phyloP scores from a whole-genome alignment of 2,797 vertebrate genomes.

The Amphiprion clarkii region DNA sequence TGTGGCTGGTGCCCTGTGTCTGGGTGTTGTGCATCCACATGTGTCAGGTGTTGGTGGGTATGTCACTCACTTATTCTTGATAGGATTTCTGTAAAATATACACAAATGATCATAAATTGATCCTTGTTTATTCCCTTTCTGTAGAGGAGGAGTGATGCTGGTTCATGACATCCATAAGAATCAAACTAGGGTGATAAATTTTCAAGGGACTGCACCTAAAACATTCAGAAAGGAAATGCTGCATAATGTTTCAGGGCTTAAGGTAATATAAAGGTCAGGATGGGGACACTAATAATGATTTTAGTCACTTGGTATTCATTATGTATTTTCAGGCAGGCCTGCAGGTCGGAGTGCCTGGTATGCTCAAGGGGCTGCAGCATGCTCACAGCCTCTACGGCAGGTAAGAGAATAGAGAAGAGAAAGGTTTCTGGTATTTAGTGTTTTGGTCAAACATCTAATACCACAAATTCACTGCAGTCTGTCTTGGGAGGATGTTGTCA shows the following conservation, averaged over 20 bases:
- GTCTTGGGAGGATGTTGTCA: slow-evolving; percentile 87
- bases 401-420: slow-evolving; percentile 66
- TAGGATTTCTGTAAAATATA: not conserved
- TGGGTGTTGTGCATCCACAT: slow-evolving; percentile 89
- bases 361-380: slow-evolving; percentile 87
- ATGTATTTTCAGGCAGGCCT: slow-evolving; percentile 85
- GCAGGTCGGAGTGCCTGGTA: slow-evolving; percentile 91
- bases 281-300: not conserved
- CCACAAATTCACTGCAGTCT: slow-evolving; percentile 75
- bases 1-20: slow-evolving; percentile 86
- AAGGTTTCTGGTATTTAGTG: not conserved
- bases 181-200: slow-evolving; percentile 87
- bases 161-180: slow-evolving; percentile 89
- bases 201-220: slow-evolving; percentile 88
- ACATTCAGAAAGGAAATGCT: slow-evolving; percentile 81
- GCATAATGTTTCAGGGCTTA: slow-evolving; percentile 79
- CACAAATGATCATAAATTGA: not conserved
- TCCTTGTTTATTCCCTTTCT: slow-evolving; percentile 7
- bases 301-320: not conserved
- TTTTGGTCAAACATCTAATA: not conserved
- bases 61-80: slow-evolving; percentile 58
- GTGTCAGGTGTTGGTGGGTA: slow-evolving; percentile 91
- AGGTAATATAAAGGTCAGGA: slow-evolving; percentile 75
- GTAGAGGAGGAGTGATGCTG: slow-evolving; percentile 93
- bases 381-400: slow-evolving; percentile 90